phyloP scores from a whole-genome alignment of 2,113 vertebrate genomes.

The Anguilla japonica region DNA sequence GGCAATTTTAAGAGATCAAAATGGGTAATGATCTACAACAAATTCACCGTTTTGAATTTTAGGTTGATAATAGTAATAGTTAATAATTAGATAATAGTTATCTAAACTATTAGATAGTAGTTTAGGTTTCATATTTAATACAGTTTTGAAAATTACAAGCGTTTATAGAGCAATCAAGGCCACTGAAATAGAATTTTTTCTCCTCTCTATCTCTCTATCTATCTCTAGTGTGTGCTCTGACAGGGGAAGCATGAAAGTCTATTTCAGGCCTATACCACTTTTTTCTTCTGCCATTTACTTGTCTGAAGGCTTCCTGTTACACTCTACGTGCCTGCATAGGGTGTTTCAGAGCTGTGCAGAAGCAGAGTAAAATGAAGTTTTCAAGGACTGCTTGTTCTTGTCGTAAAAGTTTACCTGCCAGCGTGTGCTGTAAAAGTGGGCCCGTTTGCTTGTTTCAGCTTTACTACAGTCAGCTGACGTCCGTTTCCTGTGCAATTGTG shows the following conservation, averaged over 20 bases:
- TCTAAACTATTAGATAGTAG: too few relatives aligned
- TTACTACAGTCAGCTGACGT: neutral
- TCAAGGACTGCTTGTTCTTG: neutral
- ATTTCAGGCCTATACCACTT: slow-evolving; percentile 56
- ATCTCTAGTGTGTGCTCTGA: slow-evolving; percentile 27
- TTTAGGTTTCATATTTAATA: neutral
- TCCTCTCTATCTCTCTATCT: slow-evolving; percentile 5
- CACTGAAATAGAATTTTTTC: slow-evolving; percentile 15
- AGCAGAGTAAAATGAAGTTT: neutral
- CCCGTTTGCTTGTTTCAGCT: neutral
- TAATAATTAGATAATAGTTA: too few relatives aligned
- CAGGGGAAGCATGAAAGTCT: slow-evolving; percentile 59
- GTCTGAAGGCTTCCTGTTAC: slow-evolving; percentile 71
- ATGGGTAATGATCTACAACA: neutral
- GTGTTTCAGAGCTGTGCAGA: slow-evolving; percentile 55
- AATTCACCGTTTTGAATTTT: neutral
- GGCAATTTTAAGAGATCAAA: neutral
- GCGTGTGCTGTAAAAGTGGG: neutral
- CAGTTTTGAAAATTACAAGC: neutral
- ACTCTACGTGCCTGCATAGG: slow-evolving; percentile 51
- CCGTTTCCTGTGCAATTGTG: neutral
- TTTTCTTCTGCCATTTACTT: slow-evolving; percentile 35
- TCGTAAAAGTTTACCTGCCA: neutral
- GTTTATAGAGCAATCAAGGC: neutral
- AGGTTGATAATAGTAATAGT: neutral